Percentiles rank a stretch among this genome's conserved stretches.
These are phyloP conservation scores for Cryptophagus acutangulus DNA, from an alignment of 2,888 invertebrate species.

Conservation along the genomic window DNA sequence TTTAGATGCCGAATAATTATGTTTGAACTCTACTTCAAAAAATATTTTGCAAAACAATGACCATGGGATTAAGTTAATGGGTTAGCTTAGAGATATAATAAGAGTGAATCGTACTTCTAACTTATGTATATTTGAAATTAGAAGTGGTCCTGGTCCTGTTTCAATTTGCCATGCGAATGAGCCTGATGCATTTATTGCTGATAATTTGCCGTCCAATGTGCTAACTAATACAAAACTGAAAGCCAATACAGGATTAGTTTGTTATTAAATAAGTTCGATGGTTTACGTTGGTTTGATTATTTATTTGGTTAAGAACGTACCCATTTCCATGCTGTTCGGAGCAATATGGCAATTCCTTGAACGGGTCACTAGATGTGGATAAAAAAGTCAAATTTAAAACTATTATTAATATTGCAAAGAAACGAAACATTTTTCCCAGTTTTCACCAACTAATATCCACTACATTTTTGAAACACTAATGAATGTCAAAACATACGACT, in stretches of 20 bases:
- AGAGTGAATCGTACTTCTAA: conserved; percentile 63
- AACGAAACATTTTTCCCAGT: too few species aligned
- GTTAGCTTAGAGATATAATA: background rate
- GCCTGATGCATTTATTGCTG: conserved; percentile 73
- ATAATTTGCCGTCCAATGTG: conserved; percentile 84
- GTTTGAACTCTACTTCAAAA: too few species aligned
- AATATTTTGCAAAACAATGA: too few species aligned
- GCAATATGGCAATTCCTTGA: conserved; percentile 20
- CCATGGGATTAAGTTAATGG: background rate
- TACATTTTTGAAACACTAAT: too few species aligned
- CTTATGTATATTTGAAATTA: conserved; percentile 85
- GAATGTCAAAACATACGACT: too few species aligned
- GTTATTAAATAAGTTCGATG: background rate
- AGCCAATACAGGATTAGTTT: conserved; percentile 57
- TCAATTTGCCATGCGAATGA: conserved; percentile 72
- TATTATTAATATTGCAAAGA: too few species aligned
- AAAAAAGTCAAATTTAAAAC: too few species aligned
- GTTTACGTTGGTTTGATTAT: conserved; percentile 1
- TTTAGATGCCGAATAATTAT: too few species aligned
- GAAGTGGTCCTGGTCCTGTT: conserved; percentile 69
- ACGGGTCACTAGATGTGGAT: too few species aligned
- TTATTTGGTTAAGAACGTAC: conserved; percentile 14
- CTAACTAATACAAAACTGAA: conserved; percentile 84
- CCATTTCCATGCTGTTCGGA: conserved; percentile 13
- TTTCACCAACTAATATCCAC: too few species aligned